These are phyloP conservation scores for Regulus satrapa DNA, from an alignment of 2,113 vertebrate genomes.

Conservation along the genomic window DNA sequence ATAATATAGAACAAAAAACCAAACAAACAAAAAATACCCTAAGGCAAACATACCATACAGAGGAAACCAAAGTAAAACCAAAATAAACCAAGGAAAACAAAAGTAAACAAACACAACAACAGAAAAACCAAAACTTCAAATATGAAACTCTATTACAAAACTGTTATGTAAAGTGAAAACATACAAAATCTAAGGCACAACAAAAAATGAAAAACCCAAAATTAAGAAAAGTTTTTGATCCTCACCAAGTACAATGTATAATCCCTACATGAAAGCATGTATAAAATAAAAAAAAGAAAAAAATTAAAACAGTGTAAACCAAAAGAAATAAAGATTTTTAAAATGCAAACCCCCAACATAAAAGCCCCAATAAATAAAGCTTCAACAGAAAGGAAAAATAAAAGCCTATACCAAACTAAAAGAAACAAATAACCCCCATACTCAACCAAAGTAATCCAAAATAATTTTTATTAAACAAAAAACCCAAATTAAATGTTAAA, in stretches of 20 bases:
- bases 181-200: not conserved
- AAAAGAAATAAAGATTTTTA: not conserved
- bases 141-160: not conserved
- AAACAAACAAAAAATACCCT: accelerated
- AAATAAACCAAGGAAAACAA: not conserved
- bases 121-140: not conserved
- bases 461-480: not conserved
- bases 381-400: not conserved
- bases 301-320: not conserved
- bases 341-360: not conserved
- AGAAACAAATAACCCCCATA: not conserved
- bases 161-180: not conserved
- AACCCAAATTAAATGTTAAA: not conserved
- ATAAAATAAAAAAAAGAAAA: no score
- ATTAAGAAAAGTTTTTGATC: not conserved
- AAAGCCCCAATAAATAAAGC: not conserved
- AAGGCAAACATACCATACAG: not conserved
- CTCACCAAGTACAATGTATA: accelerated
- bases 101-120: not conserved
- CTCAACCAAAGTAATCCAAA: not conserved
- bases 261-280: not conserved
- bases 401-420: no score
- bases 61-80: not conserved
- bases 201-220: not conserved
- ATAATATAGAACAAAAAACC: not conserved